Evolutionary conservation across 1,140 invertebrate genomes (phyloP), one percentile per base, ranked within the genome.

Genomic region (Hylaeus volcanicus): DNA sequence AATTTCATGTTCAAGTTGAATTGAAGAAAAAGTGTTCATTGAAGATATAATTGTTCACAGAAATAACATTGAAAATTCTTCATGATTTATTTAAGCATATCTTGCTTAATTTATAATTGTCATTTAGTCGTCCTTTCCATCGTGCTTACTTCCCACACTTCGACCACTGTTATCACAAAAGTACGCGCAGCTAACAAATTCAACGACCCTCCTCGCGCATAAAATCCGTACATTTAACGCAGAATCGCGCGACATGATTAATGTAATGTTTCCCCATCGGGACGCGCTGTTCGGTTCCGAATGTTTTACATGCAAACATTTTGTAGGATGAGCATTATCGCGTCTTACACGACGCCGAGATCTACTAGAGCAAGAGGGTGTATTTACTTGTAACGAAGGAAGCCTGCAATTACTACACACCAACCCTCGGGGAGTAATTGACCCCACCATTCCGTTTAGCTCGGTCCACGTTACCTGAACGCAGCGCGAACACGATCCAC

Each of bases 361-460:
- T 75, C 74, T 65, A 43, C 72, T 53, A 5, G 73, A 65, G 65
- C 73, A 68, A 58, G 64, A 6, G 12, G 12, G 53, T 60, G 64
- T 45, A 11, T 68, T 58, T 48, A 76, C 74, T 76, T 60, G 74
- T 76, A 76, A 76, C 74, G 65, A 76, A 76, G 74, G 51, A 69
- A 68, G 26, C 26, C 26, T 8, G 74, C 74, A 69, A 68, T 76
- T 76, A 39, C 64, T 76, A 68, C 56, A 58, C 51, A 69, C 51
- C 64, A 26, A 51, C 56, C 74, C 64, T 45, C 41, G 9, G 74
- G 74, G 74, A 76, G 64, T 76, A 76, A 76, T 76, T 76, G 74
- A 76, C 74, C 64, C 14, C 5, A 15, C 39, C 53, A 41, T 58
- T 58, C 53, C 51, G 43, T 51, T 68, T 68, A 58, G 63, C 3